Evolutionary conservation across 2,888 invertebrate genomes (phyloP).

Genomic region (Graphium colonna): DNA sequence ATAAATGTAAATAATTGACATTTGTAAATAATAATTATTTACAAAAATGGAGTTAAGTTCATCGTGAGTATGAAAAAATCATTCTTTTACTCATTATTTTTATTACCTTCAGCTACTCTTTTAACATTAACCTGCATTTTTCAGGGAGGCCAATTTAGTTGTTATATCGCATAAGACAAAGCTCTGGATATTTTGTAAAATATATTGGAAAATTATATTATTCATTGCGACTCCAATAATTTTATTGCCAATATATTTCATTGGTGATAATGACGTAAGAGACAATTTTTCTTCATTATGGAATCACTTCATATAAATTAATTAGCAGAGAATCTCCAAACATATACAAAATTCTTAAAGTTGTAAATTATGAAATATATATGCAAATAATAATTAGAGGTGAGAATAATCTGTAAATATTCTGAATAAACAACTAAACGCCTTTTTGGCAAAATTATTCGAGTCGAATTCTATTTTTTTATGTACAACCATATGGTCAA

Average conservation of each 20-base stretch:
- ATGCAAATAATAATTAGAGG: too few species aligned
- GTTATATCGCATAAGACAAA: conserved; percentile 44
- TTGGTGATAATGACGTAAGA: conserved; percentile 48
- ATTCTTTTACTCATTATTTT: background rate
- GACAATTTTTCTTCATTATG: background rate
- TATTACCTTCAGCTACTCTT: background rate
- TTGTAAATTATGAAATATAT: too few species aligned
- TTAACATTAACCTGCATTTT: conserved; percentile 30
- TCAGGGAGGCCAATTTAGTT: conserved; percentile 51
- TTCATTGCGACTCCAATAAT: conserved; percentile 46
- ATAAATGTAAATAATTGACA: conserved; percentile 2
- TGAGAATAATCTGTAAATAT: too few species aligned
- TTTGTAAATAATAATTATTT: background rate
- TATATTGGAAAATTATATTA: conserved; percentile 50
- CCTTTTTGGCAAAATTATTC: too few species aligned
- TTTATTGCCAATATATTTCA: conserved; percentile 46
- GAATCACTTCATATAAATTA: too few species aligned
- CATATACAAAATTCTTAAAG: too few species aligned
- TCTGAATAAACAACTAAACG: too few species aligned
- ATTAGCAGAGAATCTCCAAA: too few species aligned
- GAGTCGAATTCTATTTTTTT: too few species aligned
- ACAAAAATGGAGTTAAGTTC: conserved; percentile 35
- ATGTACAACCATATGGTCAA: too few species aligned
- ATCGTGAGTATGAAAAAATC: conserved; percentile 35
- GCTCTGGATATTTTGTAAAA: conserved; percentile 44